Percentiles rank a stretch among this genome's conserved stretches.
Conservation (phyloP, 2,113 vertebrate genomes). For the Rhabdornis inornatus region DNA sequence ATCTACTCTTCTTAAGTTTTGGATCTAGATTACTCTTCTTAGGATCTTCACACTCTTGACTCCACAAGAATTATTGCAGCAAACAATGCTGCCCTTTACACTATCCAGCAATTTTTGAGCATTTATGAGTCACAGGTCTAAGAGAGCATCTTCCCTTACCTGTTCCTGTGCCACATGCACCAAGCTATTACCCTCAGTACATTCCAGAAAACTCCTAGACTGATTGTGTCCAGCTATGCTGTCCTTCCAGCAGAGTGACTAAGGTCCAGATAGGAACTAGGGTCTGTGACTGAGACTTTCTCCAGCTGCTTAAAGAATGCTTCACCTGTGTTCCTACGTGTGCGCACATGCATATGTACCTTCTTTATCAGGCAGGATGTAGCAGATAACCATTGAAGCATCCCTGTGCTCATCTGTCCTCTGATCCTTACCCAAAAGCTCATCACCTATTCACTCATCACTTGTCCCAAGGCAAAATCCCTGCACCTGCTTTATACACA, state of each 20-base stretch:
- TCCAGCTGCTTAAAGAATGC: background rate
- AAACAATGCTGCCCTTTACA: background rate
- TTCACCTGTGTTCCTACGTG: background rate
- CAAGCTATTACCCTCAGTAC: background rate
- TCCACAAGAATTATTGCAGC: background rate
- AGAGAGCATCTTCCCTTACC: background rate
- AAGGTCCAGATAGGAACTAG: background rate
- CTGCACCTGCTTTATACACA: background rate
- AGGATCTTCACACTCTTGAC: background rate
- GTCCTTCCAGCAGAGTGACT: background rate
- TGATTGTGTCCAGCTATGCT: accelerated
- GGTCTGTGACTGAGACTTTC: background rate
- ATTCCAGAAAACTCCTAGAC: background rate
- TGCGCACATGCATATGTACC: no score
- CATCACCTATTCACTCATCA: background rate
- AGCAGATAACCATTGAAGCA: background rate
- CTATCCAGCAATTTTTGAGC: background rate
- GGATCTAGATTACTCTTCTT: background rate
- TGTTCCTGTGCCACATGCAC: background rate
- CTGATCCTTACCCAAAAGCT: background rate
- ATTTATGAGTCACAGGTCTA: background rate
- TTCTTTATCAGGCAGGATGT: background rate
- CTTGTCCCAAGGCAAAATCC: background rate
- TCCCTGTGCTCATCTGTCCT: background rate
- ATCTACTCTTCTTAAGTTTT: background rate